phyloP scores from a whole-genome alignment of 2,113 vertebrate genomes.

The Hipposideros armiger region DNA sequence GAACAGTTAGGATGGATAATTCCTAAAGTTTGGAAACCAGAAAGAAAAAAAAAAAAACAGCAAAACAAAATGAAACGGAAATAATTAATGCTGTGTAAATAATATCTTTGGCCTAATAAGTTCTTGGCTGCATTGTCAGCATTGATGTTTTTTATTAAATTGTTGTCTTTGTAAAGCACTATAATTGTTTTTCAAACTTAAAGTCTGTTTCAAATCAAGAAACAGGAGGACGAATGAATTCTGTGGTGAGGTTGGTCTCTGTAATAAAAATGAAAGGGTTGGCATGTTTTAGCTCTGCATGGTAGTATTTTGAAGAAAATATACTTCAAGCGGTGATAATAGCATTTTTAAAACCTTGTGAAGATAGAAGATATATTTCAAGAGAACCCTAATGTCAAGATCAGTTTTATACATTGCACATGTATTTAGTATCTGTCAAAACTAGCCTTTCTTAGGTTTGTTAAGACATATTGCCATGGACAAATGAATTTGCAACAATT shows the following conservation, averaged over 20 bases:
- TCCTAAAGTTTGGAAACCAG: neutral
- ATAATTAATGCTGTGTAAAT: neutral
- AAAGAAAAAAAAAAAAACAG: neutral
- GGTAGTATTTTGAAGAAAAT: neutral
- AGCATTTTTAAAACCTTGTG: neutral
- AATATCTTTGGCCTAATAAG: neutral
- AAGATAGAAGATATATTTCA: neutral
- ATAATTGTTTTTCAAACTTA: neutral
- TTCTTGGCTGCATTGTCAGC: neutral
- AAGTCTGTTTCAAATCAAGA: constrained; percentile 59
- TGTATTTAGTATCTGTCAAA: neutral
- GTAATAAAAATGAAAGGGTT: neutral
- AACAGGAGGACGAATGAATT: neutral
- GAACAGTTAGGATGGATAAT: neutral
- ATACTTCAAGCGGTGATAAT: too few relatives aligned
- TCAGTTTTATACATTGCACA: neutral
- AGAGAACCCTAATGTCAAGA: neutral
- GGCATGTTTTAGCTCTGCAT: neutral
- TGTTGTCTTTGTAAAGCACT: constrained; percentile 14
- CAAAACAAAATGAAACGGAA: neutral
- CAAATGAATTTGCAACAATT: fast-evolving
- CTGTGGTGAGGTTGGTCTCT: neutral
- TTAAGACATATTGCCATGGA: fast-evolving
- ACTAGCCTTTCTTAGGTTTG: neutral
- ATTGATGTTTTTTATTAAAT: neutral